Percentiles rank a stretch among this genome's conserved stretches.
Conservation (phyloP, 2,888 invertebrate species). For the Oxytorus armatus region DNA sequence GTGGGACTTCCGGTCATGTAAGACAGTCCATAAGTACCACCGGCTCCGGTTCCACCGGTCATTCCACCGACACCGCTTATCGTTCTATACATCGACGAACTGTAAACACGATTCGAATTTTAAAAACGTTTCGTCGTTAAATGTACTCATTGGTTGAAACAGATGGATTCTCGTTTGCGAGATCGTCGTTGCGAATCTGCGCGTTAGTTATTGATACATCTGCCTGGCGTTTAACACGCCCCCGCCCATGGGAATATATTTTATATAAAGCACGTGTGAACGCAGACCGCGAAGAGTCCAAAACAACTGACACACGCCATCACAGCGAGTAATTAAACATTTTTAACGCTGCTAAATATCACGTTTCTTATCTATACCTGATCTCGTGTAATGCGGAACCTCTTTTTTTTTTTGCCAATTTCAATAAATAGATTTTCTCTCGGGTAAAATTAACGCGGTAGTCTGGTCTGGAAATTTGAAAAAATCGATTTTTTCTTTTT, state of each 20-base stretch:
- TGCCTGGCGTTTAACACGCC: conserved; percentile 71
- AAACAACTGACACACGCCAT: conserved; percentile 38
- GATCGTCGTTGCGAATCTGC: conserved; percentile 25
- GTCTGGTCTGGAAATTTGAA: no score
- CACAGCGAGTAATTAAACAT: no score
- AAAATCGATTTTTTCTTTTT: no score
- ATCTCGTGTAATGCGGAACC: no score
- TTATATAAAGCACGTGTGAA: conserved; percentile 5
- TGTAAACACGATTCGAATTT: conserved; percentile 72
- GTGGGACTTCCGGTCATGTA: conserved; percentile 78
- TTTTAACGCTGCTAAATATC: no score
- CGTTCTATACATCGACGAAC: conserved; percentile 78
- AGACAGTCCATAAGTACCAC: conserved; percentile 72
- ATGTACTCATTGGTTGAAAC: no score
- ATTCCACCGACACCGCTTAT: conserved; percentile 75
- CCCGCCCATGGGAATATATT: conserved; percentile 73
- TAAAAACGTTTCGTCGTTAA: no score
- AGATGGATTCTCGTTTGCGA: no score
- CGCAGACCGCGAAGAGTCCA: not conserved
- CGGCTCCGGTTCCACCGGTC: conserved; percentile 66
- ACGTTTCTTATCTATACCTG: no score
- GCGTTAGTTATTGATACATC: conserved; percentile 49
- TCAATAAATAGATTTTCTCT: no score
- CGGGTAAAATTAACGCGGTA: no score
- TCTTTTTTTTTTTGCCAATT: no score